Evolutionary conservation across 2,797 vertebrate species (phyloP).

Genomic region (Rhynchotus rufescens): DNA sequence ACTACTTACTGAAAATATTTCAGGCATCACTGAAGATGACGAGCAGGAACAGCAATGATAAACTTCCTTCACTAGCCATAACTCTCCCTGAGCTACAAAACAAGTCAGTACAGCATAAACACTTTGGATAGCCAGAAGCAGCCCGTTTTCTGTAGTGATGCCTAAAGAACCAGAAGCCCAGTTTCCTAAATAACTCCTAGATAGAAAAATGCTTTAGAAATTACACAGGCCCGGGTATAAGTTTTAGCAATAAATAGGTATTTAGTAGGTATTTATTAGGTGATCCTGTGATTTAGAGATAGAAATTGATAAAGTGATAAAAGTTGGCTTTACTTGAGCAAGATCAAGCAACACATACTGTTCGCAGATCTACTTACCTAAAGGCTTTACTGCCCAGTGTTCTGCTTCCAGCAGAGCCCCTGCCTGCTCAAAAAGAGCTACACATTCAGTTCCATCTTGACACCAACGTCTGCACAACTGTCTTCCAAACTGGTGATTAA

Average conservation of each 20-base stretch:
- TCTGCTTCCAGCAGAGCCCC: neutral
- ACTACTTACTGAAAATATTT: neutral
- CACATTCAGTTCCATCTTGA: neutral
- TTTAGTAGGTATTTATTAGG: too few species aligned
- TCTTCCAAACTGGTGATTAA: neutral
- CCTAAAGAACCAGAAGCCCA: neutral
- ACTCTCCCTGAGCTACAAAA: neutral
- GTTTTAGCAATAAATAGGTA: neutral
- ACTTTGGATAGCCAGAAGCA: neutral
- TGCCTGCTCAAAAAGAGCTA: neutral
- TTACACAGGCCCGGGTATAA: neutral
- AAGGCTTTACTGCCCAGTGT: neutral
- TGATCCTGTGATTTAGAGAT: too few species aligned
- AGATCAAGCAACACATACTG: neutral
- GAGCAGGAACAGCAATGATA: neutral
- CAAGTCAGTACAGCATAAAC: neutral
- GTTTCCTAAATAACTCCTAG: neutral
- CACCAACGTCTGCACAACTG: neutral
- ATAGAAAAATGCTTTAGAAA: neutral
- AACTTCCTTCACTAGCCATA: neutral
- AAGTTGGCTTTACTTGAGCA: neutral
- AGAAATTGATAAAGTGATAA: neutral
- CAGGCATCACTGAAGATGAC: neutral
- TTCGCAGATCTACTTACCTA: neutral
- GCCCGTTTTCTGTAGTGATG: neutral